Conservation (phyloP, 2,797 vertebrate genomes). For the Ptychadena robeensis region DNA sequence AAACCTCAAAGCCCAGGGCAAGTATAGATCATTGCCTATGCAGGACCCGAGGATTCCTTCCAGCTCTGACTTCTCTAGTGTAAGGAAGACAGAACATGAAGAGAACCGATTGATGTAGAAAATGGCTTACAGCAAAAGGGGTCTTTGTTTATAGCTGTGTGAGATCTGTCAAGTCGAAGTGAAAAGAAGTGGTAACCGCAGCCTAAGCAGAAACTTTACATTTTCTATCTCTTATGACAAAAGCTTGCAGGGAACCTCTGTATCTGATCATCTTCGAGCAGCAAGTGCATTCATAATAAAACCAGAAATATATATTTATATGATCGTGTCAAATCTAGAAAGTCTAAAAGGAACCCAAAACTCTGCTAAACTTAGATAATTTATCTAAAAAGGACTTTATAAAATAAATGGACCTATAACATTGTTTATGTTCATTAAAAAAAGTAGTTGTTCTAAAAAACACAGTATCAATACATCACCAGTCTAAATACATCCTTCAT, state of each 20-base stretch:
- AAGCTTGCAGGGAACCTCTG: not conserved
- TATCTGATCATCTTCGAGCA: not conserved
- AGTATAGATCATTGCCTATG: conserved; percentile 17
- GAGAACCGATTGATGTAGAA: conserved; percentile 32
- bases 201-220: not conserved
- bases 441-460: no score
- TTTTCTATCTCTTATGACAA: not conserved
- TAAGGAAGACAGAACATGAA: conserved; percentile 12
- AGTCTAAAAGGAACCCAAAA: no score
- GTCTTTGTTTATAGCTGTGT: not conserved
- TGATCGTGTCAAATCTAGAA: no score
- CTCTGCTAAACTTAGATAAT: no score
- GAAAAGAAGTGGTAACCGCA: not conserved
- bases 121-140: conserved; percentile 13
- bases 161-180: conserved; percentile 18
- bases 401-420: no score
- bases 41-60: conserved; percentile 11
- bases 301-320: no score
- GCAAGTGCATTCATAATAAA: not conserved
- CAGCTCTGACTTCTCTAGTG: conserved; percentile 5
- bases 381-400: no score
- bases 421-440: no score
- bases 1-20: conserved; percentile 39
- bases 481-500: no score
- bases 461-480: no score